Evolutionary conservation across 2,113 vertebrate genomes (phyloP), one percentile per base, ranked within the genome.

Genomic region (Elaphurus davidianus): DNA sequence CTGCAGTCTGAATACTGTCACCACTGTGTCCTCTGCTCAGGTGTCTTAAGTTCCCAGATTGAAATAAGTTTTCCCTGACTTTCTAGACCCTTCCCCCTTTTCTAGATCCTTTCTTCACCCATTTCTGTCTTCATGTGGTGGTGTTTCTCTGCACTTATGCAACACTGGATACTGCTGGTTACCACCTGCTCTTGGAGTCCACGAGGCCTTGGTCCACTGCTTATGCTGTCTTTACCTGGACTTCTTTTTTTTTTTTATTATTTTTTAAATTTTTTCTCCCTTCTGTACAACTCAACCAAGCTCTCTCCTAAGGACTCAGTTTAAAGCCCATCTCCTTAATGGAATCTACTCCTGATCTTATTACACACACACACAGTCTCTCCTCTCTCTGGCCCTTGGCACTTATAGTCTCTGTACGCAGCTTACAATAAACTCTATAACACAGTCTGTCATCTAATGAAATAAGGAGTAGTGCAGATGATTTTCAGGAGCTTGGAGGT

Each of bases 171-270:
- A 7, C 54, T 25, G 13, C 7, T 1, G 5, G 23, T 21, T 28
- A 74, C n/a, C 52, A 21, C 19, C 60, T 40, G 16, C 74, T 33
- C 45, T 21, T 25, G 9, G 6, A 33, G 25, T 0, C 54, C 6
- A 0, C 4, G 19, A 4, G 6, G 33, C 33, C 0, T 0, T 0
- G 8, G 45, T 27, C 25, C 71, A 1, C 36, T n/a, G 28, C 12
- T 52, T 1, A 2, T 3, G 40, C 25, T 14, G 3, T n/a, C 45
- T 23, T 83, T 50, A 52, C 52, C 17, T 21, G 7, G 33, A 9
- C 45, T 84, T 14, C 11, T 16, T 15, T 21, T 11, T 9, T 64
- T n/a, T 13, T 16, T 47, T 47, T 45, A 9, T 10, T n/a, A 45
- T 45, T 50, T 52, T 64, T n/a, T 2, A 9, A 16, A 16, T 67